Percentiles rank a stretch among this genome's conserved stretches.
Evolutionary conservation across 2,888 invertebrate genomes (phyloP).

Genomic region (Coelopa pilipes): DNA sequence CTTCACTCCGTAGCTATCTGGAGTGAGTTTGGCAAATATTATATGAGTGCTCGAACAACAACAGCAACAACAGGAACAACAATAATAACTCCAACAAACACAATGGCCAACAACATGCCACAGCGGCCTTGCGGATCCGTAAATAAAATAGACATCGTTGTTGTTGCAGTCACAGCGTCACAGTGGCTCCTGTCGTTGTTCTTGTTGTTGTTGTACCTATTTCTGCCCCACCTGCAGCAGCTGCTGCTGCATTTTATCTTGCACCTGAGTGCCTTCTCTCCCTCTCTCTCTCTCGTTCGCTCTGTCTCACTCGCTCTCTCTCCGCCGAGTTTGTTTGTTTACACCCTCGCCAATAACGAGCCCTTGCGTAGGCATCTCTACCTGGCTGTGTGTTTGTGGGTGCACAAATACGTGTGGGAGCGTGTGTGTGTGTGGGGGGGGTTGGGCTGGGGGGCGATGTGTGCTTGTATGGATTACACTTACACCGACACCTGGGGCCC

Average conservation of each 20-base stretch:
- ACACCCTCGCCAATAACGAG: neutral
- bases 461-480: too few species aligned
- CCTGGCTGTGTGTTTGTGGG: too few species aligned
- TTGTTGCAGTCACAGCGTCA: neutral
- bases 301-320: neutral
- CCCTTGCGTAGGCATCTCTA: too few species aligned
- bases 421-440: too few species aligned
- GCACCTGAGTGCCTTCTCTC: neutral
- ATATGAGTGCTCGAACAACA: neutral
- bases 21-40: too few species aligned
- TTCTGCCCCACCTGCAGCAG: neutral
- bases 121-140: neutral
- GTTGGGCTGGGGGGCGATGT: too few species aligned
- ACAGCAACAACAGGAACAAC: neutral
- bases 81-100: constrained; percentile 1
- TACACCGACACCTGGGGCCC: too few species aligned
- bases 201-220: constrained; percentile 4
- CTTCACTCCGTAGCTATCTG: too few species aligned
- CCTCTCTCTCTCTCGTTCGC: neutral
- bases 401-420: too few species aligned
- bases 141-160: neutral
- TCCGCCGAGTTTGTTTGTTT: neutral
- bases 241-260: neutral
- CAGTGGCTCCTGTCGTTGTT: neutral
- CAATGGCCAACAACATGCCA: constrained; percentile 1